phyloP scores from a whole-genome alignment of 1,140 invertebrate species.

The Lysiphlebus fabarum region DNA sequence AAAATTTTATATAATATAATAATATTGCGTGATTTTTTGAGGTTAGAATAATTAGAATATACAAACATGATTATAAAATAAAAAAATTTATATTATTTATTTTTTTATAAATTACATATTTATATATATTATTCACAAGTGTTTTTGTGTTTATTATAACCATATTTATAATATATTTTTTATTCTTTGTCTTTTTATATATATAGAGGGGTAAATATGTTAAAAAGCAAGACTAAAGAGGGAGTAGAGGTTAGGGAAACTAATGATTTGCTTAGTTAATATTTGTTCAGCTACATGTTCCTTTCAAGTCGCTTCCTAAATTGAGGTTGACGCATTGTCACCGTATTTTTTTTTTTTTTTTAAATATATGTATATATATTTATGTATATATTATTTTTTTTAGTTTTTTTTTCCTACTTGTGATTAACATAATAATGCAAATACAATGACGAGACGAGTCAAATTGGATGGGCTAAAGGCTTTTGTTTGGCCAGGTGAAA shows the following conservation, averaged over 20 bases:
- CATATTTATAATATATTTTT: neutral
- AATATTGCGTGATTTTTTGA: too few relatives aligned
- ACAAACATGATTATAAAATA: too few relatives aligned
- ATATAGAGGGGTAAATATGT: too few relatives aligned
- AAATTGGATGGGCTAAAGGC: constrained; percentile 18
- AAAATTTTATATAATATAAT: too few relatives aligned
- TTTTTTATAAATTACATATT: constrained; percentile 8
- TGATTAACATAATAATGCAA: constrained; percentile 57
- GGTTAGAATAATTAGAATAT: too few relatives aligned
- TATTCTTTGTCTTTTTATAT: too few relatives aligned
- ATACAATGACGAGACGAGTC: constrained; percentile 46
- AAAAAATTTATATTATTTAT: neutral
- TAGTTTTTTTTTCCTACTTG: constrained; percentile 25
- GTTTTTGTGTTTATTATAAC: neutral
- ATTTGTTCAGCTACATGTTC: constrained; percentile 44
- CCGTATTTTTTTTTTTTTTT: constrained; percentile 29
- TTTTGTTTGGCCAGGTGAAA: constrained; percentile 55
- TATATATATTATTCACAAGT: neutral
- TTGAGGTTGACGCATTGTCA: constrained; percentile 54
- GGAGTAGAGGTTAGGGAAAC: constrained; percentile 27
- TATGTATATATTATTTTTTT: neutral
- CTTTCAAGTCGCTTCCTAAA: constrained; percentile 52
- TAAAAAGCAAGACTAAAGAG: too few relatives aligned
- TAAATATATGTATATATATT: too few relatives aligned
- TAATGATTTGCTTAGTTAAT: constrained; percentile 49